Evolutionary conservation across 2,888 invertebrate genomes (phyloP).

Genomic region (Petrolisthes cinctipes): DNA sequence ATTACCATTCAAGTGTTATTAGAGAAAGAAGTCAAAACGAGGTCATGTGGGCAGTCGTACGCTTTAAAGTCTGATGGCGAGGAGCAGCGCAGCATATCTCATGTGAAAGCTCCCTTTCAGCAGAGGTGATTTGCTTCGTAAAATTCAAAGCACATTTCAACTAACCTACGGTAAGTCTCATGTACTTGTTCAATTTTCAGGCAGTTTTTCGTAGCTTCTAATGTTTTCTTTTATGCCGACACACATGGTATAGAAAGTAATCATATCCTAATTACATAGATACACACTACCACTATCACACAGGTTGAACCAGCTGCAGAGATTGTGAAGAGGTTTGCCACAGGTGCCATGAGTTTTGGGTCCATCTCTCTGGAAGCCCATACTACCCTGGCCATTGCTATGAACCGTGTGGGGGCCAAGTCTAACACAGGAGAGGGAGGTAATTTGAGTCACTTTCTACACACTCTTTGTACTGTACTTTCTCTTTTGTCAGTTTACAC

Average conservation of each 20-base stretch:
- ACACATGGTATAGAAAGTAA: background rate
- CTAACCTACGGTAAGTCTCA: too few species aligned
- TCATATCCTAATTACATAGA: background rate
- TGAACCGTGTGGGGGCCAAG: conserved; percentile 97
- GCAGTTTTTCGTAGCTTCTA: background rate
- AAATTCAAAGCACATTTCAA: too few species aligned
- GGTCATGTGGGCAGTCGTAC: too few species aligned
- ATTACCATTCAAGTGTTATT: too few species aligned
- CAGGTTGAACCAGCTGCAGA: conserved; percentile 89
- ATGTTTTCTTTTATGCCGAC: background rate
- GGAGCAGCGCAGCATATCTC: too few species aligned
- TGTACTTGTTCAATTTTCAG: background rate
- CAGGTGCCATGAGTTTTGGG: conserved; percentile 96
- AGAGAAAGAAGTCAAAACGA: too few species aligned
- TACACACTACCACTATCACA: too few species aligned
- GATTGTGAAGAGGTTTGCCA: conserved; percentile 94
- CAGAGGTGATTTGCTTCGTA: too few species aligned
- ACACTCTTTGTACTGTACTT: too few species aligned
- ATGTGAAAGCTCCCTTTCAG: too few species aligned
- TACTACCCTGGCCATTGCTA: conserved; percentile 92
- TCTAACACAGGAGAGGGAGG: conserved; percentile 99
- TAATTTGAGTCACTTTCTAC: conserved; percentile 25
- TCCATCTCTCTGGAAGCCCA: conserved; percentile 98
- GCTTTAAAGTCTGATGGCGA: too few species aligned
- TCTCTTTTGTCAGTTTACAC: too few species aligned